A percentile compares a stretch with the other conserved stretches of the same genome.
Conservation (phyloP, 1,140 invertebrate species). For the Drosophila asahinai region DNA sequence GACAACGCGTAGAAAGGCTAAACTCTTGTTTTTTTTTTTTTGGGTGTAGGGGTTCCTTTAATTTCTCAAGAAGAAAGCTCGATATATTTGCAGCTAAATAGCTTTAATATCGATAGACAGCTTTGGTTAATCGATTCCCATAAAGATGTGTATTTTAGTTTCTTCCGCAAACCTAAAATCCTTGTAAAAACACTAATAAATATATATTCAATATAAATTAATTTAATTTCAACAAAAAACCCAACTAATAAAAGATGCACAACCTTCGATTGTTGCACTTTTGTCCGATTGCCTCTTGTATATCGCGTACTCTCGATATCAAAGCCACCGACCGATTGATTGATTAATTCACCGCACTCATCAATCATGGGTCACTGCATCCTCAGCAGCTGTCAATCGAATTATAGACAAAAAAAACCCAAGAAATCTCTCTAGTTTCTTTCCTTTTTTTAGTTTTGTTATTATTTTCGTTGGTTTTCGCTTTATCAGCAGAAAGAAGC, state of each 20-base stretch:
- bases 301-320: constrained; percentile 16
- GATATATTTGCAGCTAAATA: too few relatives aligned
- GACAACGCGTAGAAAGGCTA: too few relatives aligned
- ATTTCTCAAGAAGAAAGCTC: too few relatives aligned
- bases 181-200: too few relatives aligned
- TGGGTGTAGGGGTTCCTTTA: too few relatives aligned
- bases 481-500: constrained; percentile 34
- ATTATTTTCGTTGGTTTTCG: constrained; percentile 49
- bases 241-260: not conserved
- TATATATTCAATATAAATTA: too few relatives aligned
- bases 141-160: too few relatives aligned
- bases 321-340: constrained; percentile 38
- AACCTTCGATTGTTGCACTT: constrained; percentile 21
- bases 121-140: too few relatives aligned
- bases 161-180: too few relatives aligned
- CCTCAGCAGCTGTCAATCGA: constrained; percentile 44
- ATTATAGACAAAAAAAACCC: constrained; percentile 39
- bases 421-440: constrained; percentile 32
- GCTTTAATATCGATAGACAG: too few relatives aligned
- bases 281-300: not conserved
- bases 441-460: not conserved
- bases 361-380: constrained; percentile 52
- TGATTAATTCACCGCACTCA: constrained; percentile 49
- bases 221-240: not conserved
- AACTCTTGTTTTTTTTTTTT: too few relatives aligned